Percentiles rank a stretch among this genome's conserved stretches.
Conservation (phyloP, 2,113 vertebrate genomes). For the Nerophis lumbriciformis region DNA sequence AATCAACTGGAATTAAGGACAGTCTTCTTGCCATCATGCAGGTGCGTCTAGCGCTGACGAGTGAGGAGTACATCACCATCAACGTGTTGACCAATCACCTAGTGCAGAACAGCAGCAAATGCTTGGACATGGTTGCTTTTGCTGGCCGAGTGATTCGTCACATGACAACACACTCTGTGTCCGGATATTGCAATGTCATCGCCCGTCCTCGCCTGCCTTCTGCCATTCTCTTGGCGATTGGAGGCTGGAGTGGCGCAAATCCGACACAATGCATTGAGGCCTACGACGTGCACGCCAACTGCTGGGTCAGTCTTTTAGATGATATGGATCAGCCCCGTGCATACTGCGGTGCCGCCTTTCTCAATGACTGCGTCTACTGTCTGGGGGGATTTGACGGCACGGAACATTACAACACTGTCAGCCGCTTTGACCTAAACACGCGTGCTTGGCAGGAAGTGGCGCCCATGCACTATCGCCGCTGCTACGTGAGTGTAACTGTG, state of each 20-base stretch:
- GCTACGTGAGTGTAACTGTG: slow-evolving; percentile 24
- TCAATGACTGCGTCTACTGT: slow-evolving; percentile 31
- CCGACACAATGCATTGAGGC: slow-evolving; percentile 14
- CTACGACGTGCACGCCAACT: slow-evolving; percentile 2
- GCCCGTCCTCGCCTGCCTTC: slow-evolving; percentile 23
- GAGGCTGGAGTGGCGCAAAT: slow-evolving; percentile 8
- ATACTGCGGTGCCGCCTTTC: slow-evolving; percentile 23
- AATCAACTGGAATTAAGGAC: not conserved
- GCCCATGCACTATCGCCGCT: slow-evolving; percentile 23
- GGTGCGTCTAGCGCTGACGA: slow-evolving; percentile 25
- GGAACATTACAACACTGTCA: slow-evolving; percentile 8
- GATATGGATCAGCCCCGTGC: not conserved
- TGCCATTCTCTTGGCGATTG: slow-evolving; percentile 26
- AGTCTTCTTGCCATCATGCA: slow-evolving; percentile 9
- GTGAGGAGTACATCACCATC: not conserved
- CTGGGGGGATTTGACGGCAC: slow-evolving; percentile 25
- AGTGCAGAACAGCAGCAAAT: not conserved
- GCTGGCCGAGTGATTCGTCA: fast-evolving
- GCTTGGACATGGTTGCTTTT: fast-evolving
- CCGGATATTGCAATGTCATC: not conserved
- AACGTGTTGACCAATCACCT: slow-evolving; percentile 16
- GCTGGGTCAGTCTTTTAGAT: slow-evolving; percentile 15
- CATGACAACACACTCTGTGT: not conserved
- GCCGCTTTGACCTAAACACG: slow-evolving; percentile 19
- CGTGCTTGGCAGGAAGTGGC: slow-evolving; percentile 32